These are phyloP conservation scores for Heliconius hortense DNA, from an alignment of 2,888 invertebrate genomes.

Conservation along the genomic window DNA sequence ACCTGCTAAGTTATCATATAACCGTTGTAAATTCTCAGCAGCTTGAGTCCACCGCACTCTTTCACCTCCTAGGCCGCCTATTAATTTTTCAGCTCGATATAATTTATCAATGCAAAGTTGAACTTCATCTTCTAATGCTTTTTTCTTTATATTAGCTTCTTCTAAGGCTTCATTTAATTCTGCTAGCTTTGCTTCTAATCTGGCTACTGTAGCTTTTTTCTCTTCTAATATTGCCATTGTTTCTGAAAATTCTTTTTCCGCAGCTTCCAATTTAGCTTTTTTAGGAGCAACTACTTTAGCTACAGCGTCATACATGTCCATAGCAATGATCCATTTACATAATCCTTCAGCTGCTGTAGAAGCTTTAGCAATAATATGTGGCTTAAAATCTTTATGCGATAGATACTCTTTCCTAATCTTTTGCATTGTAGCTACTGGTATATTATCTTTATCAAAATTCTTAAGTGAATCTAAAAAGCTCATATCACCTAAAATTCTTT, in stretches of 20 bases:
- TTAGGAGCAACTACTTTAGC: slow-evolving; percentile 93
- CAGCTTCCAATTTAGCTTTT: slow-evolving; percentile 89
- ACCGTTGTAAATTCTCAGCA: slow-evolving; percentile 87
- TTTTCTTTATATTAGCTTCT: slow-evolving; percentile 85
- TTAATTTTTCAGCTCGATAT: slow-evolving; percentile 91
- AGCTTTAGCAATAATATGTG: slow-evolving; percentile 90
- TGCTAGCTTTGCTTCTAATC: slow-evolving; percentile 89
- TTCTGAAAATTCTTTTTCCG: slow-evolving; percentile 90
- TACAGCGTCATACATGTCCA: slow-evolving; percentile 93
- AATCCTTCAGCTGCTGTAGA: slow-evolving; percentile 97
- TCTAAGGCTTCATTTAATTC: slow-evolving; percentile 86
- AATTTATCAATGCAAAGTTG: slow-evolving; percentile 92
- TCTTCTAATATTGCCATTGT: slow-evolving; percentile 93
- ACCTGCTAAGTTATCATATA: slow-evolving; percentile 92
- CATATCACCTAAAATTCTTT: slow-evolving; percentile 90
- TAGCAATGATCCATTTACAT: slow-evolving; percentile 94
- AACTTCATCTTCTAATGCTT: slow-evolving; percentile 87
- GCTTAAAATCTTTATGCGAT: slow-evolving; percentile 89
- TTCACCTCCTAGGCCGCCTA: slow-evolving; percentile 94
- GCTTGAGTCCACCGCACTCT: slow-evolving; percentile 91
- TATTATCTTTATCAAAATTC: slow-evolving; percentile 93
- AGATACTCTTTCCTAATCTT: slow-evolving; percentile 89
- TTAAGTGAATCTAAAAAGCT: slow-evolving; percentile 87
- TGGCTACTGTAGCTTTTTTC: slow-evolving; percentile 89
- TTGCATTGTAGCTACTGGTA: slow-evolving; percentile 86